These are phyloP conservation scores for Cryptomyrus ogoouensis DNA, from an alignment of 2,113 vertebrate genomes.

Conservation along the genomic window DNA sequence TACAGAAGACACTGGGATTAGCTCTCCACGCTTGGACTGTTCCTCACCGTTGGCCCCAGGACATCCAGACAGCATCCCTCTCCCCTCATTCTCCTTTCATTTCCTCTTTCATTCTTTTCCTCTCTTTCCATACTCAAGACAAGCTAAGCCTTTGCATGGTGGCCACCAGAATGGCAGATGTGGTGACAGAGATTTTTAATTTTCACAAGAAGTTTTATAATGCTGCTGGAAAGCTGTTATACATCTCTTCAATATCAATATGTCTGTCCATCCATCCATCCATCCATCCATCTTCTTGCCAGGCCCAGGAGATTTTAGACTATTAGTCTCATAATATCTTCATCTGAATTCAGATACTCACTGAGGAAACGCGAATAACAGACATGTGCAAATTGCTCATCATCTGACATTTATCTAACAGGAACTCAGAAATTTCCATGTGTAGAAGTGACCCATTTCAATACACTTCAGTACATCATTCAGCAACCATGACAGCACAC, in stretches of 20 bases:
- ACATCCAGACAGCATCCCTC: not conserved
- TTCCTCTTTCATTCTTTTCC: not conserved
- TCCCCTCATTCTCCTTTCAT: not conserved
- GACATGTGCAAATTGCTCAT: not conserved
- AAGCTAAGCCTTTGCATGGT: not conserved
- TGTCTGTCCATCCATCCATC: not conserved
- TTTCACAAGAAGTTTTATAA: not conserved
- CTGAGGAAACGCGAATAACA: not conserved
- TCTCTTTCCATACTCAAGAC: not conserved
- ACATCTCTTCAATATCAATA: not conserved
- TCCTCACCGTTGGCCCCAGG: not conserved
- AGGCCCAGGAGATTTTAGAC: not conserved
- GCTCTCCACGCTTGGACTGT: not conserved
- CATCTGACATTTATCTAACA: not conserved
- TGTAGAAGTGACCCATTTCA: not conserved
- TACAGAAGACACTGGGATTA: slow-evolving; percentile 3
- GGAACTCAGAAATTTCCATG: not conserved
- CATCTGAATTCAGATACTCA: not conserved
- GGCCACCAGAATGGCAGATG: not conserved
- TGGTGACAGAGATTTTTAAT: not conserved
- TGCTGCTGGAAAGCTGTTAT: not conserved
- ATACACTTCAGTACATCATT: not conserved
- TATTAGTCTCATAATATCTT: not conserved
- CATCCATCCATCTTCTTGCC: not conserved
- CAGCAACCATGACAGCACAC: not conserved